Evolutionary conservation across 2,888 invertebrate genomes (phyloP).

Genomic region (Neoascia interrupta): DNA sequence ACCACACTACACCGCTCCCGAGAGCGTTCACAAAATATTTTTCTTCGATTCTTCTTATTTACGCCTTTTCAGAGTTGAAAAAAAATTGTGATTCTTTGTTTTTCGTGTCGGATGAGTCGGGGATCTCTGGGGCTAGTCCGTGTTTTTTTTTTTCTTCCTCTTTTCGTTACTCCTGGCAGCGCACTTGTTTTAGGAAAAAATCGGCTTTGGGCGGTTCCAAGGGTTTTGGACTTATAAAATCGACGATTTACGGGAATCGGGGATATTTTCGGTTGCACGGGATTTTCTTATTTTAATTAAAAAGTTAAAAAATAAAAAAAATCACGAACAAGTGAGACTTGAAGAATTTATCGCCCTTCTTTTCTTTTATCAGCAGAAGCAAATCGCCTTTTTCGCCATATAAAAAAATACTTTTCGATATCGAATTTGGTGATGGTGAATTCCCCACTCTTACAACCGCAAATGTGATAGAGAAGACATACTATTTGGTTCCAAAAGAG

Average conservation of each 20-base stretch:
- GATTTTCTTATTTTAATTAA: constrained; percentile 49
- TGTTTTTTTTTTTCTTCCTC: constrained; percentile 42
- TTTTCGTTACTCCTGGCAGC: constrained; percentile 50
- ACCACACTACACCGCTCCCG: constrained; percentile 50
- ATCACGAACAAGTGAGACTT: constrained; percentile 58
- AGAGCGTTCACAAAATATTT: constrained; percentile 34
- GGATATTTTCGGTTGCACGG: constrained; percentile 11
- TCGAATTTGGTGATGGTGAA: constrained; percentile 27
- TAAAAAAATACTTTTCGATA: constrained; percentile 43
- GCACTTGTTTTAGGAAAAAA: constrained; percentile 58
- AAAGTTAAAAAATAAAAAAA: constrained; percentile 54
- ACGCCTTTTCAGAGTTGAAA: constrained; percentile 29
- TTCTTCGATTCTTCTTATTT: constrained; percentile 32
- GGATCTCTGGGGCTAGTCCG: constrained; percentile 51
- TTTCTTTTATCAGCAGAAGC: constrained; percentile 61
- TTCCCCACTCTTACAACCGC: neutral
- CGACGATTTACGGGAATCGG: constrained; percentile 22
- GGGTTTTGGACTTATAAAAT: constrained; percentile 38
- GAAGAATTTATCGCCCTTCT: constrained; percentile 56
- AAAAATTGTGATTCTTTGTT: constrained; percentile 53
- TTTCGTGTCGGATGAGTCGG: constrained; percentile 37
- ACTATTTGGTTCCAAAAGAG: neutral
- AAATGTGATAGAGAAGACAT: constrained; percentile 4
- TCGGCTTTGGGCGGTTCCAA: constrained; percentile 66
- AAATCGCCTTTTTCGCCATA: constrained; percentile 45